Evolutionary conservation across 2,888 invertebrate genomes (phyloP).

Genomic region (Agrochola macilenta): DNA sequence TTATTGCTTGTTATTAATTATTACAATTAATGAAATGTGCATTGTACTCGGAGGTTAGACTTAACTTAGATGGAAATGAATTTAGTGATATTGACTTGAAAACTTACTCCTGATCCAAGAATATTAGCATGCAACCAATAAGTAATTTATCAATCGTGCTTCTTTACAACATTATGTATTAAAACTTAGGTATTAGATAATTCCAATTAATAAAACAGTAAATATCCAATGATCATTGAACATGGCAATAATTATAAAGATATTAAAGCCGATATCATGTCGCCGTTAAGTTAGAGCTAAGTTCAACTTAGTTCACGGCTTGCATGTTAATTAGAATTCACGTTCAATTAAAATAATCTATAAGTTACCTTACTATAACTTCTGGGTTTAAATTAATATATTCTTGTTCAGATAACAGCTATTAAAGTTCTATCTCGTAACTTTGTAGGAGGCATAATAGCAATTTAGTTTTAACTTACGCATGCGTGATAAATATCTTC

Average conservation of each 20-base stretch:
- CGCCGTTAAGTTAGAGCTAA: constrained; percentile 56
- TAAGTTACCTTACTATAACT: constrained; percentile 63
- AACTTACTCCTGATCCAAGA: neutral
- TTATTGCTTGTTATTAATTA: constrained; percentile 41
- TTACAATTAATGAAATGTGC: constrained; percentile 18
- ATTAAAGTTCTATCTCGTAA: constrained; percentile 59
- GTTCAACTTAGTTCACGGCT: constrained; percentile 64
- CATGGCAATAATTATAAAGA: constrained; percentile 65
- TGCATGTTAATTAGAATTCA: constrained; percentile 70
- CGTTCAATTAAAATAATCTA: constrained; percentile 70
- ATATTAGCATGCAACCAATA: neutral
- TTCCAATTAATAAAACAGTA: constrained; percentile 54
- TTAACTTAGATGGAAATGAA: neutral
- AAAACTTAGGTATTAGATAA: constrained; percentile 26
- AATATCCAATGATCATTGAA: constrained; percentile 56
- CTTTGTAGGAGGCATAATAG: constrained; percentile 48
- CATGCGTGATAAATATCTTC: constrained; percentile 49
- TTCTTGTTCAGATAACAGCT: constrained; percentile 53
- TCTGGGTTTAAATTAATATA: constrained; percentile 63
- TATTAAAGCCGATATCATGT: constrained; percentile 64
- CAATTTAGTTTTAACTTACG: constrained; percentile 52
- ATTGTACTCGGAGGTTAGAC: neutral
- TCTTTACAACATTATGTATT: constrained; percentile 9
- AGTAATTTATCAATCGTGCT: neutral
- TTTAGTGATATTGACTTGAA: neutral